These are phyloP conservation scores for Eumeta japonica DNA, from an alignment of 1,140 invertebrate species.

Conservation along the genomic window DNA sequence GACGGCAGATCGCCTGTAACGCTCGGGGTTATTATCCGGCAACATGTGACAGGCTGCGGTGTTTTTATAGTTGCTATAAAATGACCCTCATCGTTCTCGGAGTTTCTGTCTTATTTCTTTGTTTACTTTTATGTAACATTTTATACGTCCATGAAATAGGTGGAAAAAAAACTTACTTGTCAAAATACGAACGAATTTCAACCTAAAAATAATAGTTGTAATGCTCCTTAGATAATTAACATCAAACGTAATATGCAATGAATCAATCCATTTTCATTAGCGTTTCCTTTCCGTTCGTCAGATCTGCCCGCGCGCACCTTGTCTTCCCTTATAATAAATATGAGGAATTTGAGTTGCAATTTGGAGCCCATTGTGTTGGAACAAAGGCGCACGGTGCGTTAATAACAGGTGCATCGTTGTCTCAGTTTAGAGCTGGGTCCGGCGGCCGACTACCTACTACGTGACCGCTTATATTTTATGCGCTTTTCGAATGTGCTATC, in stretches of 20 bases:
- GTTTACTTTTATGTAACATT: no score
- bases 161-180: no score
- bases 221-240: no score
- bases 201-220: no score
- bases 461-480: conserved; percentile 45
- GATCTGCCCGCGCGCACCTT: no score
- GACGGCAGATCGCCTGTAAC: conserved; percentile 16
- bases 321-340: no score
- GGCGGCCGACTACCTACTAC: conserved; percentile 21
- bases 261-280: no score
- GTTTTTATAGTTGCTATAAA: conserved; percentile 35
- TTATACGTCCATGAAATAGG: no score
- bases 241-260: no score
- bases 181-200: no score
- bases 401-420: conserved; percentile 49
- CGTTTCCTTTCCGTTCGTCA: no score
- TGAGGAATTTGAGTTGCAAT: conserved; percentile 48
- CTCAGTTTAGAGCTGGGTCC: conserved; percentile 26
- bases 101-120: no score
- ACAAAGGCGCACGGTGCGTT: conserved; percentile 47
- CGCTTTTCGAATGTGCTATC: conserved; percentile 38
- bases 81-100: conserved; percentile 33
- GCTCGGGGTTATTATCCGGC: conserved; percentile 14
- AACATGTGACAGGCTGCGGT: conserved; percentile 27
- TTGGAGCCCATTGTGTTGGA: conserved; percentile 43